These are phyloP conservation scores for Tyrophagus putrescentiae DNA, from an alignment of 1,140 invertebrate species.

Conservation along the genomic window DNA sequence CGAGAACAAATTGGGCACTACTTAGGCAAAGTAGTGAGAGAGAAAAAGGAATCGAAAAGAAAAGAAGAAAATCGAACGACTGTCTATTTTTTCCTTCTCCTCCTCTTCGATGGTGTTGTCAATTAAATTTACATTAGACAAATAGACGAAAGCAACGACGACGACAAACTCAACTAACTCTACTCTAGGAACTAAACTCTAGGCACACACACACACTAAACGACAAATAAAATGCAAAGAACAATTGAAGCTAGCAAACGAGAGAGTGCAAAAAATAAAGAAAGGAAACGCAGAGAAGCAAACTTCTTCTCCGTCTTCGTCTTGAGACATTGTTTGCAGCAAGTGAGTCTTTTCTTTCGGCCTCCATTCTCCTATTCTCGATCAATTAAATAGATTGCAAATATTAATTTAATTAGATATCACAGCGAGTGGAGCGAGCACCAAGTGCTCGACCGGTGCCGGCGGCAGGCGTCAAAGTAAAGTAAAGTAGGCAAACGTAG, in stretches of 20 bases:
- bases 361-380: no score
- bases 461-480: background rate
- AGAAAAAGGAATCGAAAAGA: no score
- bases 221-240: background rate
- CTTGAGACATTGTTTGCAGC: no score
- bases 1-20: no score
- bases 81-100: no score
- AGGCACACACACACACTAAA: no score
- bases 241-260: background rate
- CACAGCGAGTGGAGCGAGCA: background rate
- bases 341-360: no score
- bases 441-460: background rate
- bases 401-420: slow-evolving; percentile 10
- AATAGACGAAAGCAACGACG: background rate
- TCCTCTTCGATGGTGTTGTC: slow-evolving; percentile 3
- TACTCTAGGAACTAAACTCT: no score
- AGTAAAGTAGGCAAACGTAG: background rate
- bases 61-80: no score
- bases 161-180: no score
- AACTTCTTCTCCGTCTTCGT: no score
- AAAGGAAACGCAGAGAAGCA: background rate
- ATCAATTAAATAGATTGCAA: slow-evolving; percentile 15
- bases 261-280: background rate
- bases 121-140: slow-evolving; percentile 14
- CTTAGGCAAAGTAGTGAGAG: no score